Base-by-base conservation (phyloP, 1,140 invertebrate genomes). In the Subanguina moxae region DNA sequence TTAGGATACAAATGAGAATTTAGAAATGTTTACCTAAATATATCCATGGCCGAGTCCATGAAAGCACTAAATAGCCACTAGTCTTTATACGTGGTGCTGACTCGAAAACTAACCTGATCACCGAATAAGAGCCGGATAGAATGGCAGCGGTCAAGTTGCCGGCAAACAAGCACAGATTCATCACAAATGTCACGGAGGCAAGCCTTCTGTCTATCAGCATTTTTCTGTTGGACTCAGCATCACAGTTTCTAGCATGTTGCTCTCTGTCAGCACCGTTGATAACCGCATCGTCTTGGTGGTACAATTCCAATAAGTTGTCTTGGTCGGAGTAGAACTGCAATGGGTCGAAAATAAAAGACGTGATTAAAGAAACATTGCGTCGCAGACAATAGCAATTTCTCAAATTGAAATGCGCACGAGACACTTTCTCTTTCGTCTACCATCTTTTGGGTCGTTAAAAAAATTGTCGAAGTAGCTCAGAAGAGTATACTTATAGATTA, bases 101-200 rank as follows among this genome's bases (percentile, higher is more conserved):
- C n/a, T 52, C 48, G 8, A 52, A 3, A 32, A 1, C 61, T 52
- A 64, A 76, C 72, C 72, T 74, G 38, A 76, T 79, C 25, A 76
- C 76, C 19, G 74, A 73, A 45, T 77, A 78, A 15, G 75, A 77
- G 21, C 72, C 76, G 45, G 64, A 70, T 21, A 76, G 27, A 28
- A 76, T 68, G n/a, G 74, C 43, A 38, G 74, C 74, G 0, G 63
- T 66, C 27, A 76, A 64, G 68, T 78, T 76, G 1, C 62, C 76
- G 1, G 21, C 64, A 19, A 76, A 56, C 21, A 76, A 21, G 8
- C 78, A 25, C 19, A 76, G 17, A 67, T 76, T 76, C n/a, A 77
- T 38, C 9, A 68, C 25, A 56, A 76, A 76, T 42, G 76, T 58
- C 5, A 62, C 30, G n/a, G 5, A 43, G 1, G 76, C 76, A 15